Evolutionary conservation across 2,888 invertebrate species (phyloP).

Genomic region (Pyrochroa serraticornis): DNA sequence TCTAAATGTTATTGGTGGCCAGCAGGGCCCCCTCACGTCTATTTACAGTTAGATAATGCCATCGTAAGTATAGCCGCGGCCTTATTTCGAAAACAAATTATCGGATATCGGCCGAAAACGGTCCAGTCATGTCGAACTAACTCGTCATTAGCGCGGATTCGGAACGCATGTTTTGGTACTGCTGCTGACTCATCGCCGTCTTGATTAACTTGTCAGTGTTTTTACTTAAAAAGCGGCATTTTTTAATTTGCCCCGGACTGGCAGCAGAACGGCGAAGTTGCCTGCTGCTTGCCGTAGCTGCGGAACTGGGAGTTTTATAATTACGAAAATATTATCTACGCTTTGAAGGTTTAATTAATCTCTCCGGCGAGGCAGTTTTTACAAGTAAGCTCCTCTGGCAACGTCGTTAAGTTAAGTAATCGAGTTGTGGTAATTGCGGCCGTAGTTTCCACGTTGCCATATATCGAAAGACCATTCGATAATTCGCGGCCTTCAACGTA

Average conservation of each 20-base stretch:
- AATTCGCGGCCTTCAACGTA: too few species aligned
- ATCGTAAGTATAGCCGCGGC: background rate
- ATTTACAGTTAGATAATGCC: conserved; percentile 5
- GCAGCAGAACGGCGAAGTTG: conserved; percentile 26
- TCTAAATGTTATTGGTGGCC: conserved; percentile 1
- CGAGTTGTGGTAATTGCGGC: too few species aligned
- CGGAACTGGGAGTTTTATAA: conserved; percentile 33
- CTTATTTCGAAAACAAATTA: conserved; percentile 40
- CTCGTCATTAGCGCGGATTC: conserved; percentile 54
- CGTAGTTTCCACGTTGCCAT: too few species aligned
- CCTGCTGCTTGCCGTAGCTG: conserved; percentile 17
- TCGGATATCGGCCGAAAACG: conserved; percentile 38
- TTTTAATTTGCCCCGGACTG: conserved; percentile 42
- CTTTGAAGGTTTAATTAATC: conserved; percentile 42
- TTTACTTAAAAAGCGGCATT: conserved; percentile 54
- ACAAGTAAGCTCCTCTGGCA: background rate
- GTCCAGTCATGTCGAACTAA: conserved; percentile 49
- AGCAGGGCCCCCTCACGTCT: background rate
- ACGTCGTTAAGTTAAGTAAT: too few species aligned
- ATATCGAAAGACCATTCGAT: too few species aligned
- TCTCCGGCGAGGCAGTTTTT: conserved; percentile 26
- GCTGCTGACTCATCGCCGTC: conserved; percentile 52
- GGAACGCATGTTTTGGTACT: conserved; percentile 54
- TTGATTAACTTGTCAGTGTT: conserved; percentile 59
- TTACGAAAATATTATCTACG: conserved; percentile 48